phyloP scores from a whole-genome alignment of 2,888 invertebrate species.

The Erannis defoliaria region DNA sequence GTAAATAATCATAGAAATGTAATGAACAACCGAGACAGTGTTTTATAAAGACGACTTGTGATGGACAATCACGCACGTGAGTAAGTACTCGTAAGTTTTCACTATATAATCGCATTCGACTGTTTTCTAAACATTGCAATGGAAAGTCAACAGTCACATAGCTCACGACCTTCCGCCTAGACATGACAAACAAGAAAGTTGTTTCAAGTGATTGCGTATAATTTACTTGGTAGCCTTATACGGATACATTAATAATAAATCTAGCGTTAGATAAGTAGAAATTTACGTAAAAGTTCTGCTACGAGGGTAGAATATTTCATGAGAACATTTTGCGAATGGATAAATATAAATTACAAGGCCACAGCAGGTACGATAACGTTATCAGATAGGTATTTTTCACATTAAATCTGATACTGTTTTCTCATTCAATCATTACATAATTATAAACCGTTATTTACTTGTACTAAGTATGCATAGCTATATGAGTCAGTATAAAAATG shows the following conservation, averaged over 20 bases:
- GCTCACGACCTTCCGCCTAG: constrained; percentile 31
- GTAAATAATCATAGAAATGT: too few relatives aligned
- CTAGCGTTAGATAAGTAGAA: constrained; percentile 10
- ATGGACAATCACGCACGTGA: too few relatives aligned
- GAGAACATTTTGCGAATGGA: constrained; percentile 1
- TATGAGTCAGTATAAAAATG: too few relatives aligned
- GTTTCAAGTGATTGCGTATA: constrained; percentile 38
- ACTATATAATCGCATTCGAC: too few relatives aligned
- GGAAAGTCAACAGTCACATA: constrained; percentile 32
- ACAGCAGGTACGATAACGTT: constrained; percentile 2
- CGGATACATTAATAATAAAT: constrained; percentile 17
- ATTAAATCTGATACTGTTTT: neutral
- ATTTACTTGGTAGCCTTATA: constrained; percentile 33
- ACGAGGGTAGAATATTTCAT: constrained; percentile 19
- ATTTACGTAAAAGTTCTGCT: neutral
- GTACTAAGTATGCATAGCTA: too few relatives aligned
- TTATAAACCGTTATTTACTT: neutral
- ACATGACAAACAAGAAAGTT: constrained; percentile 43
- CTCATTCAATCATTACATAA: neutral
- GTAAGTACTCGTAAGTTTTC: too few relatives aligned
- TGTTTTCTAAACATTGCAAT: constrained; percentile 6
- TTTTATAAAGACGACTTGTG: too few relatives aligned
- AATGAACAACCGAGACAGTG: too few relatives aligned
- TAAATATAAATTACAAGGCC: too few relatives aligned
- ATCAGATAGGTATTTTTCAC: neutral